Conservation (phyloP, 2,797 vertebrate species). For the Nyctalus aviator region DNA sequence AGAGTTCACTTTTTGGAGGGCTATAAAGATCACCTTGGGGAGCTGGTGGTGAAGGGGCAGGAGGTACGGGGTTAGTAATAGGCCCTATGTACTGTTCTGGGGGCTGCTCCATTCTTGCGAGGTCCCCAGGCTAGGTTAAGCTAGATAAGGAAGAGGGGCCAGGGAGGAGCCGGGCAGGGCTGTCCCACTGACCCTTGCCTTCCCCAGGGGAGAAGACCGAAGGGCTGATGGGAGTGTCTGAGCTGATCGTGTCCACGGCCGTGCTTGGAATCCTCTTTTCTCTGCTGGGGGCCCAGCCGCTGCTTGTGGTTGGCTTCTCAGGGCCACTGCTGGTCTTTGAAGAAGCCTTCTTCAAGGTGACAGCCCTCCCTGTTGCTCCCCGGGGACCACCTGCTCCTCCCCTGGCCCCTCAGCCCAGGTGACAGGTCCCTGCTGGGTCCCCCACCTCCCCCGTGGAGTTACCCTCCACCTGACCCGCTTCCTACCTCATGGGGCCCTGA, state of each 20-base stretch:
- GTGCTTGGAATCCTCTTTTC: constrained; percentile 96
- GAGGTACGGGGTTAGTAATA: background rate
- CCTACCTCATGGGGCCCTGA: background rate
- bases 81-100: background rate
- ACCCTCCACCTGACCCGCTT: background rate
- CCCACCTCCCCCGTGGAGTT: background rate
- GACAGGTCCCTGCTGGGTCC: background rate
- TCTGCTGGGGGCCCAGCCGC: constrained; percentile 95
- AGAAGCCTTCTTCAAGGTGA: constrained; percentile 98
- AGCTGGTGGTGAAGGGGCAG: no score
- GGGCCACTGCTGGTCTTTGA: constrained; percentile 98
- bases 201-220: constrained; percentile 96
- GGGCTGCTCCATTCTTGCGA: background rate
- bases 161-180: background rate
- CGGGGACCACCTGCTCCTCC: background rate
- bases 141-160: constrained; percentile 1
- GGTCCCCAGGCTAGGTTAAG: background rate
- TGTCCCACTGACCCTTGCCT: constrained; percentile 59
- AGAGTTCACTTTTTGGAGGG: background rate
- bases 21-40: background rate
- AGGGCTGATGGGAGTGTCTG: constrained; percentile 98
- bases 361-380: background rate
- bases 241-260: constrained; percentile 97
- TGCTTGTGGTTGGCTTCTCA: constrained; percentile 98
- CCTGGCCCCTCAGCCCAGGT: background rate